Evolutionary conservation across 1,140 invertebrate species (phyloP).

Genomic region (Heliconius hermathena): DNA sequence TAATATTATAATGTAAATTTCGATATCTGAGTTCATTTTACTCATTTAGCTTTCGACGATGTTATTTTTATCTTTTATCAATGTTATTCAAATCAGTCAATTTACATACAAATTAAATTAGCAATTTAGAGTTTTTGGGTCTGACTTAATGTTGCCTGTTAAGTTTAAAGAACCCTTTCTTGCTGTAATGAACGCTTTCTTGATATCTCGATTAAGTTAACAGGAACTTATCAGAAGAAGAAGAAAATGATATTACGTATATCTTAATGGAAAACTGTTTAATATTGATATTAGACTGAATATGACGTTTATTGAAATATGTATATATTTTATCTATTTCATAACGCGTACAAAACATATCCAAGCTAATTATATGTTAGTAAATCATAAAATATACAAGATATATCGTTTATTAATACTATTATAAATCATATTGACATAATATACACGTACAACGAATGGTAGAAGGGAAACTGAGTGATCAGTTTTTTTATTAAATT

Average conservation of each 20-base stretch:
- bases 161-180: not conserved
- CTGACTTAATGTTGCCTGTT: not conserved
- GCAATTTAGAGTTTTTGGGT: not conserved
- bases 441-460: slow-evolving; percentile 11
- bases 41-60: not conserved
- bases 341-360: not conserved
- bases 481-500: slow-evolving; percentile 10
- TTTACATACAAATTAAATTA: not conserved
- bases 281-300: not conserved
- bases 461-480: not conserved
- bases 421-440: slow-evolving; percentile 13
- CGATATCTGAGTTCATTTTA: not conserved
- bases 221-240: not conserved
- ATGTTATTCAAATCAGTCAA: not conserved
- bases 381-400: not conserved
- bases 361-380: not conserved
- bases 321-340: not conserved
- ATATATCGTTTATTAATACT: not conserved
- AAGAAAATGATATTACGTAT: not conserved
- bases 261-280: not conserved
- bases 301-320: not conserved
- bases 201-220: not conserved
- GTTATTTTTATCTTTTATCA: slow-evolving; percentile 1
- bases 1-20: not conserved
- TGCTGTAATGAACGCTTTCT: not conserved